phyloP scores from a whole-genome alignment of 2,888 invertebrate genomes.

The Agrypnus murinus region DNA sequence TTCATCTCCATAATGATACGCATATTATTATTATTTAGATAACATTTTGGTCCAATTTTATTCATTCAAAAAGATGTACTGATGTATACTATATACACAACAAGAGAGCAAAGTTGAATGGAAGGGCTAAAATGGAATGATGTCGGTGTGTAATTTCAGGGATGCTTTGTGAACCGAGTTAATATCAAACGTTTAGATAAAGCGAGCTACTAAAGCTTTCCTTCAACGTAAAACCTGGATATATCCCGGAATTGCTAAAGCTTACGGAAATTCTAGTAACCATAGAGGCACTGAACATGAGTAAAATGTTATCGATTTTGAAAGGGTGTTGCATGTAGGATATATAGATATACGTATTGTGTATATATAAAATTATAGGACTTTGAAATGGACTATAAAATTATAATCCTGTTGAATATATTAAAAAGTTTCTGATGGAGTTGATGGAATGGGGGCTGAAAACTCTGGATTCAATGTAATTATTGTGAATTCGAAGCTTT shows the following conservation, averaged over 20 bases:
- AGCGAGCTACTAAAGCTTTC: slow-evolving; percentile 21
- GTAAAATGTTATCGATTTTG: no score
- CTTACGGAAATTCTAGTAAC: slow-evolving; percentile 5
- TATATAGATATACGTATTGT: no score
- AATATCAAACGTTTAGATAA: slow-evolving; percentile 30
- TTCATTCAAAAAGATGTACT: background rate
- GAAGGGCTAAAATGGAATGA: slow-evolving; percentile 1
- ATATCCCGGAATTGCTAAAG: slow-evolving; percentile 4
- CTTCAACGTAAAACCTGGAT: background rate
- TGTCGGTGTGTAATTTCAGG: slow-evolving; percentile 28
- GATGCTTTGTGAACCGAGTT: slow-evolving; percentile 24
- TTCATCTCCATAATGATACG: no score
- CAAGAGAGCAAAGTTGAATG: slow-evolving; percentile 9
- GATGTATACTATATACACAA: no score
- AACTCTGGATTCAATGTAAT: no score
- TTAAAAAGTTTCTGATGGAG: no score
- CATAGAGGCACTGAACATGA: background rate
- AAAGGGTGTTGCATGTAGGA: no score
- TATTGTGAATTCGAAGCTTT: no score
- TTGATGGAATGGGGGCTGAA: no score
- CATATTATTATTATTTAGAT: slow-evolving; percentile 9
- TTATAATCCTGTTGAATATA: no score
- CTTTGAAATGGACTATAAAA: no score
- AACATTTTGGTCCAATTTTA: slow-evolving; percentile 1
- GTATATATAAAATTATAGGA: no score